A percentile compares a stretch with the other conserved stretches of the same genome.
Conservation (phyloP, 2,797 vertebrate species). For the Coregonus ussuriensis region DNA sequence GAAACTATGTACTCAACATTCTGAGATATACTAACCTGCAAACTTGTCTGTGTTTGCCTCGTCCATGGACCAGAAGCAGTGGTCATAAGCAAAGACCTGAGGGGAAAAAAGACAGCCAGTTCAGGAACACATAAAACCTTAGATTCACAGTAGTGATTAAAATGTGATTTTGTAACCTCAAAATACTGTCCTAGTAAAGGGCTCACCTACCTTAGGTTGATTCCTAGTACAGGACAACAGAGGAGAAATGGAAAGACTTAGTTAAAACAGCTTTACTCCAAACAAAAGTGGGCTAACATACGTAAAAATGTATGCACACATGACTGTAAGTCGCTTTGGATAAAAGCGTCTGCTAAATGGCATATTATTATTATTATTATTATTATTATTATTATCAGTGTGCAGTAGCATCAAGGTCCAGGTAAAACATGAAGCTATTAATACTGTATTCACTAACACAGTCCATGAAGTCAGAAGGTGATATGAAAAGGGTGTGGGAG, state of each 20-base stretch:
- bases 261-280: neutral
- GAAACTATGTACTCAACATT: neutral
- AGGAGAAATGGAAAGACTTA: neutral
- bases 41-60: conserved; percentile 90
- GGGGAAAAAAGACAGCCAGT: conserved; percentile 15
- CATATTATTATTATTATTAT: no score
- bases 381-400: no score
- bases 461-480: no score
- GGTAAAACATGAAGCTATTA: no score
- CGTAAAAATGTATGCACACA: no score
- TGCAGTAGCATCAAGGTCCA: no score
- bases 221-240: conserved; percentile 50
- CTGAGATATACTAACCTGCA: conserved; percentile 79
- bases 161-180: neutral
- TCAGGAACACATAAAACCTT: neutral
- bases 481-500: no score
- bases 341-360: no score
- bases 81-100: conserved; percentile 93
- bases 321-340: no score
- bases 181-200: neutral
- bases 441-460: no score
- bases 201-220: conserved; percentile 77
- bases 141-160: neutral
- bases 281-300: no score
- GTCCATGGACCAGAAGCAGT: conserved; percentile 99